A percentile compares a stretch with the other conserved stretches of the same genome.
Evolutionary conservation across 2,113 vertebrate genomes (phyloP).

Genomic region (Erinaceus europaeus): DNA sequence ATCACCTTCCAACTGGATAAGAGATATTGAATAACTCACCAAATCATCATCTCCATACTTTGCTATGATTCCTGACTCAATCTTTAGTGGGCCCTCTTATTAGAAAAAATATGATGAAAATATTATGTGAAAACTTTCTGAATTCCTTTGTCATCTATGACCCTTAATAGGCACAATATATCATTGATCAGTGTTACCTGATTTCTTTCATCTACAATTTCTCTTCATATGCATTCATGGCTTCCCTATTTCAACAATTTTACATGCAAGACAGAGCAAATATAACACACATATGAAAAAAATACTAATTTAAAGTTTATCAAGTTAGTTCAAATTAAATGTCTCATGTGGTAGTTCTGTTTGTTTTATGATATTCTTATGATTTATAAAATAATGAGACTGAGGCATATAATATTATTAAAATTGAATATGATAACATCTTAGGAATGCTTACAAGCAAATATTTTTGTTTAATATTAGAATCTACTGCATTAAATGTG

Average conservation of each 20-base stretch:
- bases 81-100: neutral
- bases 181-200: neutral
- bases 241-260: neutral
- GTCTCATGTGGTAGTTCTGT: neutral
- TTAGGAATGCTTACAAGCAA: slow-evolving; percentile 6
- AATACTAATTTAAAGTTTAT: neutral
- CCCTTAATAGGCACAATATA: slow-evolving; percentile 36
- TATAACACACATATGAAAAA: neutral
- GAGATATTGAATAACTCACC: neutral
- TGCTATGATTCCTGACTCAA: neutral
- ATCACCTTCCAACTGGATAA: neutral
- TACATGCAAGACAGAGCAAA: neutral
- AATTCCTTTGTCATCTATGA: neutral
- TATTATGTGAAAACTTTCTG: neutral
- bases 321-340: neutral
- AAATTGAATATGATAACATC: neutral
- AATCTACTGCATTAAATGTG: neutral
- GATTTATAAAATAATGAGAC: neutral
- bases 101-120: neutral
- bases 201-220: neutral
- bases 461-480: neutral
- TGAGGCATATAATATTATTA: neutral
- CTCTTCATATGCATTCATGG: neutral
- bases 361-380: neutral
- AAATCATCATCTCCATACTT: neutral